Percentiles rank a stretch among this genome's conserved stretches.
phyloP scores from a whole-genome alignment of 2,113 vertebrate genomes.

The Capricornis sumatraensis region DNA sequence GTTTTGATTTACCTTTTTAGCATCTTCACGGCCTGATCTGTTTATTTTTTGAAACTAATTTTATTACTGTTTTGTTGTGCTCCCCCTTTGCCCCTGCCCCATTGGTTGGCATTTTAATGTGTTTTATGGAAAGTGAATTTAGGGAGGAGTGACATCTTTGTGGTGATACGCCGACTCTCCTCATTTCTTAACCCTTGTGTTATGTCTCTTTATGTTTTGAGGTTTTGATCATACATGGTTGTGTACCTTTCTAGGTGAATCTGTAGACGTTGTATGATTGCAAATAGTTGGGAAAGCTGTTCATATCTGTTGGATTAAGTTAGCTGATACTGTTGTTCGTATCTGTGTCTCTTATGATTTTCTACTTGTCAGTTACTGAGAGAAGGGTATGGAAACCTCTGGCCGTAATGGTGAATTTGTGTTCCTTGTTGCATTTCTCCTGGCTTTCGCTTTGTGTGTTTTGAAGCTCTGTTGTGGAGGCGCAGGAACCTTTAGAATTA shows the following conservation, averaged over 20 bases:
- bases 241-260: neutral
- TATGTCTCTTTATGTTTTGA: neutral
- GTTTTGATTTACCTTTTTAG: neutral
- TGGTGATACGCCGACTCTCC: fast-evolving
- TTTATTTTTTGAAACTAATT: neutral
- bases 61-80: neutral
- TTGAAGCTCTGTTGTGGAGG: neutral
- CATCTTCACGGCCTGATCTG: neutral
- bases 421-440: neutral
- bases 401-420: neutral
- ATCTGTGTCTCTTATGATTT: neutral
- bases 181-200: neutral
- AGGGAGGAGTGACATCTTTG: neutral
- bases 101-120: neutral
- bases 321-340: neutral
- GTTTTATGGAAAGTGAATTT: neutral
- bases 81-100: neutral
- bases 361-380: neutral
- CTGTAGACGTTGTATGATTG: neutral
- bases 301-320: too few species aligned
- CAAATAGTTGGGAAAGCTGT: neutral
- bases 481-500: neutral
- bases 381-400: neutral
- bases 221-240: neutral
- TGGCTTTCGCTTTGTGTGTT: neutral